Evolutionary conservation across 2,888 invertebrate species (phyloP), one percentile per base, ranked within the genome.

Genomic region (Diplazon laetatorius): DNA sequence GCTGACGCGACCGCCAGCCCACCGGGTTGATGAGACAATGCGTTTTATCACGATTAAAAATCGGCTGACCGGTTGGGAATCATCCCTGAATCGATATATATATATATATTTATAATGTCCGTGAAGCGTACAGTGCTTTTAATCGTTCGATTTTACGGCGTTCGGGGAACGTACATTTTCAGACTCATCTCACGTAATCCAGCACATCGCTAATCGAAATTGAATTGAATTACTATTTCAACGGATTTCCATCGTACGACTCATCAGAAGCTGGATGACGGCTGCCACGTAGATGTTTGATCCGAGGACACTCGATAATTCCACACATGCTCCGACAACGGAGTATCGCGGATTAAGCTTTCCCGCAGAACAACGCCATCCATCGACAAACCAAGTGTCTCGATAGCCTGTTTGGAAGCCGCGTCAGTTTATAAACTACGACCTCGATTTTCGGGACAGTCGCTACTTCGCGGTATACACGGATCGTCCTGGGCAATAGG

Each of bases 1-100:
- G 74, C 78, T 78, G 78, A 74, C 55, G 20, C 60, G 42, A 70
- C 59, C 63, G 30, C 66, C 22, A n/a, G 12, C 59, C 48, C 39
- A 9, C 9, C 59, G 39, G 18, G 52, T 60, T 65, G 73, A 74
- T 55, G 42, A 73, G 37, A 39, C 30, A 60, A 52, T 48, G 18
- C 14, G 74, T 59, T 69, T 70, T 70, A 55, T 59, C 59, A 18
- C 18, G 44, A 71, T 71, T n/a, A 39, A 22, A 52, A 66, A 55
- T 55, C 55, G 48, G 48, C 9, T 18, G 55, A 16, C 0, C 16
- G 30, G 55, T 55, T 9, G 10, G 55, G 10, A 9, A 16, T 30
- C 55, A 55, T 55, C 16, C 16, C 16, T 30, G 16, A 55, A 55
- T 55, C 55, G 9, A 55, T 55, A 35, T 55, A 35, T 35, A 1